Evolutionary conservation across 2,888 invertebrate genomes (phyloP), one percentile per base, ranked within the genome.

Genomic region (Lasioglossum pauxillum): DNA sequence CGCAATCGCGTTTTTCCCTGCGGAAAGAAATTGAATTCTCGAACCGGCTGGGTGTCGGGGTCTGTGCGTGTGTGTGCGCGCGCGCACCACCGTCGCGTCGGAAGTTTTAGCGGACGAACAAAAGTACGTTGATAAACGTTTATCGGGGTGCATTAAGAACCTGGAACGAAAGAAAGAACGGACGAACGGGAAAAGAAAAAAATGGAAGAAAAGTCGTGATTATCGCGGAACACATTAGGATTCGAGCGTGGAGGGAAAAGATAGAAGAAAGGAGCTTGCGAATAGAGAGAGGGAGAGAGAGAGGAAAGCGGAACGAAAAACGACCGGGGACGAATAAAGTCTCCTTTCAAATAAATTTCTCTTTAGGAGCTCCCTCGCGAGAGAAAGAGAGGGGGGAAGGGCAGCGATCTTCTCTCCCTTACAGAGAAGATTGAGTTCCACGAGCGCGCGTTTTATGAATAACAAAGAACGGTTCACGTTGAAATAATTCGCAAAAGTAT

Each of bases 321-420:
- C 23, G 73, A 57, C 57, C 19, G 44, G 57, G 75, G 82, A 71
- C 31, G 83, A 78, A 78, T 75, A 78, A 78, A 75, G 78, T 78
- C 78, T 75, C 75, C 72, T 83, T 85, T 85, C 78, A 83, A 85
- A 83, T 85, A 83, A 83, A 85, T 85, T 85, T 83, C 79, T 83
- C 84, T 83, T 78, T 60, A 75, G 75, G 72, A 75, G 57, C 60
- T 83, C 69, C 38, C 75, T 74, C 75, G 46, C 79, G 60, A 14
- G 53, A 23, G 23, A 23, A 7, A 8, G 23, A 0, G 53, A 7
- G 53, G 8, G 53, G 19, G 7, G 69, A 38, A 46, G 69, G 82
- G 74, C 73, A 3, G 27, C 82, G 84, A 84, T 84, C 83, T 78
- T 75, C 78, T 74, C 74, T 82, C 67, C 79, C 72, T 75, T 75